Conservation (phyloP, 2,113 vertebrate genomes). For the Oceanites oceanicus region DNA sequence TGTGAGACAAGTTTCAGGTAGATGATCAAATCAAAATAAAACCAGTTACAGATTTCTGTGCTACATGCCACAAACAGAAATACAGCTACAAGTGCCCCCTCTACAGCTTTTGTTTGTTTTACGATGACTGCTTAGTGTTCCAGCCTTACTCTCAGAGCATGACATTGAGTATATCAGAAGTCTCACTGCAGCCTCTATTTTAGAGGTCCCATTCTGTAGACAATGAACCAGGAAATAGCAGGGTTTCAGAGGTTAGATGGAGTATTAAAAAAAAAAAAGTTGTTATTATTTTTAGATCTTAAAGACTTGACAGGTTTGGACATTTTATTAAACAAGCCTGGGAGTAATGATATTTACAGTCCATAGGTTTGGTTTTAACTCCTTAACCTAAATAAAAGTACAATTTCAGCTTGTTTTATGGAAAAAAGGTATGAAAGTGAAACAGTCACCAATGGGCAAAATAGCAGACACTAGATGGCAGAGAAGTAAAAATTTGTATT, state of each 20-base stretch:
- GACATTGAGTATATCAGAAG: background rate
- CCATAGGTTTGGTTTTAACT: background rate
- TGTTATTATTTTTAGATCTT: background rate
- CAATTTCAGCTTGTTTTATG: background rate
- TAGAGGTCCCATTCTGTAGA: background rate
- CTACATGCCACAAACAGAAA: background rate
- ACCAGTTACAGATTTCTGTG: background rate
- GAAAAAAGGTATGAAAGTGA: background rate
- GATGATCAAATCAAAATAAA: background rate
- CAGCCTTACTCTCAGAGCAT: background rate
- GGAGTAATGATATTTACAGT: background rate
- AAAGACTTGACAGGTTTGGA: background rate
- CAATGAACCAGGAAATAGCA: background rate
- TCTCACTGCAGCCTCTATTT: background rate
- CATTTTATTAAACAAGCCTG: background rate
- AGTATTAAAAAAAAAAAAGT: background rate
- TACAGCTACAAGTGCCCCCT: background rate
- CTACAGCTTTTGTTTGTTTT: background rate
- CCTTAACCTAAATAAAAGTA: background rate
- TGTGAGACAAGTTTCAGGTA: background rate
- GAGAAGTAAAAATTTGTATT: background rate
- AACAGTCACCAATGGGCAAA: background rate
- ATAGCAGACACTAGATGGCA: background rate
- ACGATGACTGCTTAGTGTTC: background rate
- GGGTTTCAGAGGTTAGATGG: background rate